Conservation (phyloP, 2,888 invertebrate genomes). For the Thumatha senex region DNA sequence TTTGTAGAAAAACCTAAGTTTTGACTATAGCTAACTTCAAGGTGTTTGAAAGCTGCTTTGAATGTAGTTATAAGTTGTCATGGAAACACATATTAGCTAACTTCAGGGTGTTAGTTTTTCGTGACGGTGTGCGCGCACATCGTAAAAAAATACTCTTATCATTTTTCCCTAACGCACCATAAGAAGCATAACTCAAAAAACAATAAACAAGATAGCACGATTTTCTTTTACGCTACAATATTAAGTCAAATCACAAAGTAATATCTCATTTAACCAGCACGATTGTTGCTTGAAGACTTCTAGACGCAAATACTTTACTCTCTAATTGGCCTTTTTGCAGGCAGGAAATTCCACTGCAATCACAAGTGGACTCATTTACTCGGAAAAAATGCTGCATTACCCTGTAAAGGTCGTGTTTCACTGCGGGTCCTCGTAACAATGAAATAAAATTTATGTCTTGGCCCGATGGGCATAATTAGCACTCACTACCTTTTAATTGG, state of each 20-base stretch:
- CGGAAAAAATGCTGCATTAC: conserved; percentile 30
- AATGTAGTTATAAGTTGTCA: too few species aligned
- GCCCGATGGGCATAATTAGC: conserved; percentile 36
- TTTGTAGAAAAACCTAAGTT: too few species aligned
- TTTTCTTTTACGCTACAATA: neutral
- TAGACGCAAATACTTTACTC: conserved; percentile 28
- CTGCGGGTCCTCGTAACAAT: conserved; percentile 30
- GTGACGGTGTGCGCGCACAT: too few species aligned
- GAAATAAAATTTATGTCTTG: conserved; percentile 34
- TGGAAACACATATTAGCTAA: too few species aligned
- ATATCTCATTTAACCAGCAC: neutral
- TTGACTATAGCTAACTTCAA: too few species aligned
- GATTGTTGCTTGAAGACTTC: conserved; percentile 11
- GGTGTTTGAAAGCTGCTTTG: too few species aligned
- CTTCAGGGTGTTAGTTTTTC: too few species aligned
- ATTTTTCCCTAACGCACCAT: too few species aligned
- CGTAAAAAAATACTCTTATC: too few species aligned
- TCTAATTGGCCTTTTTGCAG: conserved; percentile 30
- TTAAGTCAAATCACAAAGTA: neutral
- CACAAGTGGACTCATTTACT: conserved; percentile 33
- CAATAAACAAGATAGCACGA: neutral
- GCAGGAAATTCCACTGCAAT: conserved; percentile 25
- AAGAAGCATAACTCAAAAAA: too few species aligned
- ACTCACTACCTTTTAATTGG: conserved; percentile 37
- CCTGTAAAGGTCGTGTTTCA: conserved; percentile 27